Base-by-base conservation (phyloP, 2,797 vertebrate genomes). In the Merluccius polli region DNA sequence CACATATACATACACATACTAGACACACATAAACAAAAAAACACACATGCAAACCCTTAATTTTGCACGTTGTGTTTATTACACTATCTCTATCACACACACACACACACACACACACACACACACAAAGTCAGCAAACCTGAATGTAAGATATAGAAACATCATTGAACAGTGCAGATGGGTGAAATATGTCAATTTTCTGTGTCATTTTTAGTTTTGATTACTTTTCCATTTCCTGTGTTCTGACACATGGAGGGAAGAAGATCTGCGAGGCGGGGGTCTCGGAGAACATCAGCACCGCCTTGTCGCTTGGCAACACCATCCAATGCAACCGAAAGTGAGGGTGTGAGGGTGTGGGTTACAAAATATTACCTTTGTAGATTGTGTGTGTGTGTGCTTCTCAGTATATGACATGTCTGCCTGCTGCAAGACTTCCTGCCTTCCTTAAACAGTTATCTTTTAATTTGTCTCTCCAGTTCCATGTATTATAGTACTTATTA, bases 201-300 rank as follows among this genome's bases (percentile, higher is more conserved):
- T 83, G 11, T 75, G 8, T 83, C 12, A 4, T 75, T 72, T 82
- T 18, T 74, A 94, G 93, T 33, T 92, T 89, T 15, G 93, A 94
- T 48, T 85, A 77, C 72, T 93, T 93, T 76, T 92, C 90, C 44
- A 41, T 94, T 44, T 88, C 90, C 72, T 94, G 92, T 73, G 85
- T 89, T 3, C 15, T 94, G 87, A 87, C 83, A 0, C 88, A 90
- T 0, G 81, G 85, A 11, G 83, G 79, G 70, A 83, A n/a, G 31
- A 90, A 88, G 78, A 78, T 93, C 78, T 87, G 85, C 29, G 87
- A 93, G 6, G 76, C 72, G 0, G 85, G 82, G 0, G 1, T 90
- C 63, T 93, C 91, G 2, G 91, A 93, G 59, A 92, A 94, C 15
- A 94, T 94, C 86, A 92, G 91, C 90, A 89, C 88, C 0, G 86